phyloP scores from a whole-genome alignment of 1,140 invertebrate genomes.

The Ostrea edulis region DNA sequence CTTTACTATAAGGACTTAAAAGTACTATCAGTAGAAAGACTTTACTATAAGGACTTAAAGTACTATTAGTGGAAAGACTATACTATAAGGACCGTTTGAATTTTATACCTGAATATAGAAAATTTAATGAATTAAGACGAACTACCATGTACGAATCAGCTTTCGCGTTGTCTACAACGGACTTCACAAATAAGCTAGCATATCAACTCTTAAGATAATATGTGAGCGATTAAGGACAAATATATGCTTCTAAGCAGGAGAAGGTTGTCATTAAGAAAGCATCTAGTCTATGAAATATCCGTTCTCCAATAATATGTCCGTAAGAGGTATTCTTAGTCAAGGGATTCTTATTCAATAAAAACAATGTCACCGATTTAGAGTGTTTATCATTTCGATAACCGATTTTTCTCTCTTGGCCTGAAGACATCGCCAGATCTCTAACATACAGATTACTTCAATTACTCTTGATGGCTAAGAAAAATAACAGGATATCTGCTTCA shows the following conservation, averaged over 20 bases:
- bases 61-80: too few species aligned
- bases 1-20: too few species aligned
- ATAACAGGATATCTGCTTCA: not conserved
- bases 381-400: slow-evolving; percentile 23
- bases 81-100: too few species aligned
- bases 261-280: not conserved
- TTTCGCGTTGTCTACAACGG: too few species aligned
- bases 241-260: not conserved
- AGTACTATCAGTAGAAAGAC: too few species aligned
- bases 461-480: not conserved
- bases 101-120: too few species aligned
- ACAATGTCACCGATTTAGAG: slow-evolving; percentile 26
- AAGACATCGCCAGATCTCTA: not conserved
- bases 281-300: not conserved
- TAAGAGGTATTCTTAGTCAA: not conserved
- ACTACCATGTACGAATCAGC: too few species aligned
- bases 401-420: slow-evolving; percentile 1
- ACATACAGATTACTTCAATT: not conserved
- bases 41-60: too few species aligned
- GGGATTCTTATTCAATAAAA: slow-evolving; percentile 18
- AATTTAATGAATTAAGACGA: too few species aligned
- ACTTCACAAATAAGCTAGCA: not conserved
- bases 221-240: not conserved
- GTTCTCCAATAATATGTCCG: not conserved
- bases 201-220: not conserved